Evolutionary conservation across 2,888 invertebrate species (phyloP).

Genomic region (Homarus gammarus): DNA sequence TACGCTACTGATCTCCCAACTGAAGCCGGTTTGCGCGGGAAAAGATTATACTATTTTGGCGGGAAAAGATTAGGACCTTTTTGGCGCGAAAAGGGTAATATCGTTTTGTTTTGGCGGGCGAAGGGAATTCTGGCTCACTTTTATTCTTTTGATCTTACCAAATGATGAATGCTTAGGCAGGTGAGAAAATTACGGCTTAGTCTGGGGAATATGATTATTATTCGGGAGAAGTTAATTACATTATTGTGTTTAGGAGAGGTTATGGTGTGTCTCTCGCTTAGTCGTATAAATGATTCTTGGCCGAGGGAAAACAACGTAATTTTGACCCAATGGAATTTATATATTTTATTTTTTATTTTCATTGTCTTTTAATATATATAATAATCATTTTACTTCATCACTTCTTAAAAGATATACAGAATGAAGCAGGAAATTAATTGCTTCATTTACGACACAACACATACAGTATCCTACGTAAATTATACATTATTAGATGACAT

Average conservation of each 20-base stretch:
- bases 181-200: slow-evolving; percentile 19
- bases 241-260: slow-evolving; percentile 31
- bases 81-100: slow-evolving; percentile 34
- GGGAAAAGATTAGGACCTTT: slow-evolving; percentile 51
- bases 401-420: too few relatives aligned
- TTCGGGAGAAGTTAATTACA: slow-evolving; percentile 19
- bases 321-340: not conserved
- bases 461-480: too few relatives aligned
- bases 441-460: too few relatives aligned
- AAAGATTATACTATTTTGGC: slow-evolving; percentile 52
- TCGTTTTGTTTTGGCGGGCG: slow-evolving; percentile 37
- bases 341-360: not conserved
- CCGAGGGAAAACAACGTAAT: not conserved
- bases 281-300: slow-evolving; percentile 18
- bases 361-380: too few relatives aligned
- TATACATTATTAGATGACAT: too few relatives aligned
- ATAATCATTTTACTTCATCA: too few relatives aligned
- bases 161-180: slow-evolving; percentile 38
- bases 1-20: slow-evolving; percentile 52
- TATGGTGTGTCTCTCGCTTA: not conserved
- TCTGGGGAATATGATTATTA: slow-evolving; percentile 37
- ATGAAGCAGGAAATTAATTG: too few relatives aligned
- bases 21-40: slow-evolving; percentile 26
- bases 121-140: slow-evolving; percentile 43
- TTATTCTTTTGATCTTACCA: slow-evolving; percentile 49